Evolutionary conservation across 2,113 vertebrate species (phyloP), one percentile per base, ranked within the genome.

Genomic region (Pelvicachromis taeniatus): DNA sequence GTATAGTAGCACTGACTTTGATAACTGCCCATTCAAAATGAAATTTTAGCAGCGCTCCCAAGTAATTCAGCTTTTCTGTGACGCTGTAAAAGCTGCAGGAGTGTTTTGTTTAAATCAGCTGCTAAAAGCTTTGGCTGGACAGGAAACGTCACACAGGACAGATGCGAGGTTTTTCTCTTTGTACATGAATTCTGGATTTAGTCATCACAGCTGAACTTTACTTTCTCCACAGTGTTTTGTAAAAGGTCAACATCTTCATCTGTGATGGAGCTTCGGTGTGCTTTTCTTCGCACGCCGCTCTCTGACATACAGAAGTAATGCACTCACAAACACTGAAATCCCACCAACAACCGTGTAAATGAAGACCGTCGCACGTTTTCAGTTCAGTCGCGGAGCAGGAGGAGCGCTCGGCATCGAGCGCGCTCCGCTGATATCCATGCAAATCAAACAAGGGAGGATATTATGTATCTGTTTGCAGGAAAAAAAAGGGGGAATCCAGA

Each of bases 191-290:
- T 26, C 68, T 75, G 68, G 23, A 50, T 75, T 75, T 13, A 50
- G 9, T 31, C 68, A 12, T n/a, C 68, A 13, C 68, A 31, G 68
- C 23, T 50, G 45, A 75, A 75, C 68, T 75, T 75, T 75, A 50
- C 68, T 75, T 31, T 12, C 68, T 5, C 26, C 0, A 0, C 42
- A n/a, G 68, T 75, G 68, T 12, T 75, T 50, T 0, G 11, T 50
- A 12, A 50, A 75, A 75, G 68, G 68, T 75, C 68, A 50, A 31
- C 45, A 12, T 75, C 68, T 50, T 50, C 42, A 29, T 31, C 26
- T 29, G 42, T 0, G 42, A 48, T 11, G 23, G 40, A 73, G 42
- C 42, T 31, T 50, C 68, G 19, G 68, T 11, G 68, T 7, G 42
- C 42, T 73, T 12, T 73, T 3, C 42, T 50, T 48, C 23, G 19